These are phyloP conservation scores for Rhabditoides inermis DNA, from an alignment of 2,888 invertebrate species.

Conservation along the genomic window DNA sequence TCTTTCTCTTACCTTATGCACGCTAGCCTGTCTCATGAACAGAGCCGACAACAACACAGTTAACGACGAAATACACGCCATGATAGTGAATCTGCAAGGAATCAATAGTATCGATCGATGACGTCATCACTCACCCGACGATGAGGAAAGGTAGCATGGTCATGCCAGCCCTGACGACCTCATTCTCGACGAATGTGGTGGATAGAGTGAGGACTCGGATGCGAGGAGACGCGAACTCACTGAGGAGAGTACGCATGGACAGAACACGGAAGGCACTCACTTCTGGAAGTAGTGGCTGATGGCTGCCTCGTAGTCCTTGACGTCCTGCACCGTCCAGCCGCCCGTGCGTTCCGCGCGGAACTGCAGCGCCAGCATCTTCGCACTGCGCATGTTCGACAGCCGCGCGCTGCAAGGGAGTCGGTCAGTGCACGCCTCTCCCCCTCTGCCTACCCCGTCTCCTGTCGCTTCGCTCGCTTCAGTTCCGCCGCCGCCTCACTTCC, in stretches of 20 bases:
- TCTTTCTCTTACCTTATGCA: conserved; percentile 40
- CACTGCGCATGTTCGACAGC: conserved; percentile 24
- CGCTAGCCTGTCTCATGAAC: conserved; percentile 39
- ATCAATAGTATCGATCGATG: too few relatives aligned
- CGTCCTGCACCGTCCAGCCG: conserved; percentile 37
- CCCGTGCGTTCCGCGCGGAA: conserved; percentile 40
- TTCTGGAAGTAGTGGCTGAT: conserved; percentile 42
- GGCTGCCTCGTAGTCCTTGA: conserved; percentile 39
- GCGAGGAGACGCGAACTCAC: conserved; percentile 30
- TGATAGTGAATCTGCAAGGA: conserved; percentile 44
- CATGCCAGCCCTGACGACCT: conserved; percentile 37
- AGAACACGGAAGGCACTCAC: conserved; percentile 5
- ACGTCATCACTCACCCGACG: too few relatives aligned
- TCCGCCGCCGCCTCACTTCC: conserved; percentile 15
- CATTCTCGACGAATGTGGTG: conserved; percentile 43
- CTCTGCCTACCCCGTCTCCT: conserved; percentile 1
- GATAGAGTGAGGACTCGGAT: conserved; percentile 39
- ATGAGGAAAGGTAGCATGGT: conserved; percentile 38
- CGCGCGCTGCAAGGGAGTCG: too few relatives aligned
- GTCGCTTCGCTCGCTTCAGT: conserved; percentile 13
- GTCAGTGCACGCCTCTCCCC: too few relatives aligned
- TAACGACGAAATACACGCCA: conserved; percentile 34
- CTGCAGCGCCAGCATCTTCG: conserved; percentile 34
- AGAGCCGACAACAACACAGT: conserved; percentile 39
- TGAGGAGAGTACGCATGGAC: conserved; percentile 9